Evolutionary conservation across 1,140 invertebrate genomes (phyloP).

Genomic region (Diachasma alloeum): DNA sequence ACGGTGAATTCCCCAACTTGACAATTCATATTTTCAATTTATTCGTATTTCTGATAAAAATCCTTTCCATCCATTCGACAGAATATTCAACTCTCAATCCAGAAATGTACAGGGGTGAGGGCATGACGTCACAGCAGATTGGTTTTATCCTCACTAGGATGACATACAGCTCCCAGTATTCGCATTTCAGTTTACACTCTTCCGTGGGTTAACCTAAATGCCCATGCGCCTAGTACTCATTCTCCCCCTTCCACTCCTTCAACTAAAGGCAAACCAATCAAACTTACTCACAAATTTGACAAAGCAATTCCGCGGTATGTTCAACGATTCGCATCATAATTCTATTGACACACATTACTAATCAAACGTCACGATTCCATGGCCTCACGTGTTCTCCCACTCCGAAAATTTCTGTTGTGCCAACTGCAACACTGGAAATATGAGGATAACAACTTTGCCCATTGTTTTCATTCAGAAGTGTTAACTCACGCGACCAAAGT

Average conservation of each 20-base stretch:
- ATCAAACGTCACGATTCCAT: not conserved
- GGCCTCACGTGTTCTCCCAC: not conserved
- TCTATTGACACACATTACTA: not conserved
- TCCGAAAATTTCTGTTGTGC: not conserved
- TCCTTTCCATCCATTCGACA: no score
- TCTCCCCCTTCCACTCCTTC: not conserved
- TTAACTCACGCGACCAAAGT: not conserved
- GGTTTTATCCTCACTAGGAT: not conserved
- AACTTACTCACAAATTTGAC: not conserved
- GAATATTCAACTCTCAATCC: no score
- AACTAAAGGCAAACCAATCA: not conserved
- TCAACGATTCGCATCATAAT: not conserved
- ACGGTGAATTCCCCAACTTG: no score
- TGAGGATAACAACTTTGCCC: not conserved
- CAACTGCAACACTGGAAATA: not conserved
- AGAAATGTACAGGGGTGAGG: no score
- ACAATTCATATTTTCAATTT: no score
- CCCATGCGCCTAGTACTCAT: not conserved
- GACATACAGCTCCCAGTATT: not conserved
- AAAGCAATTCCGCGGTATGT: not conserved
- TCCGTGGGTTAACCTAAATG: not conserved
- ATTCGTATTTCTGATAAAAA: no score
- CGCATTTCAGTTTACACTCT: not conserved
- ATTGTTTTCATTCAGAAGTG: not conserved
- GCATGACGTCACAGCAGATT: not conserved